phyloP scores from a whole-genome alignment of 2,113 vertebrate species.

The Machaerirhynchus nigripectus region DNA sequence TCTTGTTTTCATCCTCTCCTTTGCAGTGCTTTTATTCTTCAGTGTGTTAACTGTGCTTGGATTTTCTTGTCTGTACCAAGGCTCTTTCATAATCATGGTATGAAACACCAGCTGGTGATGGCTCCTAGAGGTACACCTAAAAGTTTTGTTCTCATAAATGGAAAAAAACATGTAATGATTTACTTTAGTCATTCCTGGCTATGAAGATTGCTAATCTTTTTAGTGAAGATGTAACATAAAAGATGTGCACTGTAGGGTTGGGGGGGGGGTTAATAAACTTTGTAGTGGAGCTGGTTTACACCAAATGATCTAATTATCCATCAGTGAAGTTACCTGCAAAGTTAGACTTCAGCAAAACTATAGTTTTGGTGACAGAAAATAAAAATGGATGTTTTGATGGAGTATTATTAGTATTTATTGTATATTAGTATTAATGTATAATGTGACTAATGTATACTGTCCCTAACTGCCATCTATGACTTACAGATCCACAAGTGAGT shows the following conservation, averaged over 20 bases:
- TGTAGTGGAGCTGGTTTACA: neutral
- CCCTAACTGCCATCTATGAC: neutral
- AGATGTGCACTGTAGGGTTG: rapidly evolving
- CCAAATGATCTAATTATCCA: neutral
- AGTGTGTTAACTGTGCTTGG: neutral
- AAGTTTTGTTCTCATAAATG: neutral
- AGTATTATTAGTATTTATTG: neutral
- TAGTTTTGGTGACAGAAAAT: neutral
- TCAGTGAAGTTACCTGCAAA: neutral
- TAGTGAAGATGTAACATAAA: neutral
- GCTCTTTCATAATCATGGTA: neutral
- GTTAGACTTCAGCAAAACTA: neutral
- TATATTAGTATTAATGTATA: neutral
- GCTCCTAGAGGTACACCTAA: neutral
- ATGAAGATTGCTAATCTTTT: neutral
- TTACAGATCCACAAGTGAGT: neutral
- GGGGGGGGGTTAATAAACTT: neutral
- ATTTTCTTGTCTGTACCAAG: neutral
- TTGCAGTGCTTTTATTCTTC: neutral
- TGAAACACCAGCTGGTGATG: too few relatives aligned
- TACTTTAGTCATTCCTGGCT: neutral
- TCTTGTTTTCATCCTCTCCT: neutral
- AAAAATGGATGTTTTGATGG: neutral
- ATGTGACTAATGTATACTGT: neutral
- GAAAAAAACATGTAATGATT: neutral